Evolutionary conservation across 2,113 vertebrate species (phyloP).

Genomic region (Peromyscus maniculatus): DNA sequence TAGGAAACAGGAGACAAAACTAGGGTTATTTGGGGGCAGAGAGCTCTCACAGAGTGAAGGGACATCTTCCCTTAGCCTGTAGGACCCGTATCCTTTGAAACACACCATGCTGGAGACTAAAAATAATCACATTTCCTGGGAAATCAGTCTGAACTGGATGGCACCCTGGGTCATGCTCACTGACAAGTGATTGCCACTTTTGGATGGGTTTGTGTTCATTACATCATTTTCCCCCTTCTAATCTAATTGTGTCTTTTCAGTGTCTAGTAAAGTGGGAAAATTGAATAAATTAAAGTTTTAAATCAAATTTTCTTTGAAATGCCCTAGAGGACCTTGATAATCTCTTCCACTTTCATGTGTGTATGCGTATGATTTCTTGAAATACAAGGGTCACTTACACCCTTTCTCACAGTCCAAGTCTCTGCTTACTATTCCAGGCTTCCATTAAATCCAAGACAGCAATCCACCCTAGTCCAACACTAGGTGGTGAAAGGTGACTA

Average conservation of each 20-base stretch:
- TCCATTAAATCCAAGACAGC: slow-evolving; percentile 13
- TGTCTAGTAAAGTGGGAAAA: slow-evolving; percentile 69
- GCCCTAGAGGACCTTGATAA: slow-evolving; percentile 62
- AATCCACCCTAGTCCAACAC: neutral
- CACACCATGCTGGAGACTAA: slow-evolving; percentile 27
- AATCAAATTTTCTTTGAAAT: slow-evolving; percentile 78
- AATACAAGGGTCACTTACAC: slow-evolving; percentile 40
- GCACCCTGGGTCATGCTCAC: slow-evolving; percentile 64
- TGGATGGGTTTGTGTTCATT: slow-evolving; percentile 64
- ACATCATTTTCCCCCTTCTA: slow-evolving; percentile 65
- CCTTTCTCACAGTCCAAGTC: slow-evolving; percentile 48
- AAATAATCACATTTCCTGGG: slow-evolving; percentile 72
- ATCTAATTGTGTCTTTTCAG: slow-evolving; percentile 76
- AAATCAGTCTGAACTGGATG: slow-evolving; percentile 68
- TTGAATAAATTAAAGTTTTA: slow-evolving; percentile 76
- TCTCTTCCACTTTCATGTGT: slow-evolving; percentile 40
- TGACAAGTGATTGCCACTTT: slow-evolving; percentile 69
- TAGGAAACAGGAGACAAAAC: slow-evolving; percentile 63
- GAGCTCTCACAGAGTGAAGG: neutral
- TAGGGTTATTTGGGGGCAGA: slow-evolving; percentile 1
- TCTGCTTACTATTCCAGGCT: slow-evolving; percentile 42
- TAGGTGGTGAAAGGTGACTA: neutral
- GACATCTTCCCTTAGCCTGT: neutral
- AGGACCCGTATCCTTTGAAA: slow-evolving; percentile 23
- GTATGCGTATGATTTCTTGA: slow-evolving; percentile 62